Conservation (phyloP, 2,113 vertebrate genomes). For the Seriola dumerili region DNA sequence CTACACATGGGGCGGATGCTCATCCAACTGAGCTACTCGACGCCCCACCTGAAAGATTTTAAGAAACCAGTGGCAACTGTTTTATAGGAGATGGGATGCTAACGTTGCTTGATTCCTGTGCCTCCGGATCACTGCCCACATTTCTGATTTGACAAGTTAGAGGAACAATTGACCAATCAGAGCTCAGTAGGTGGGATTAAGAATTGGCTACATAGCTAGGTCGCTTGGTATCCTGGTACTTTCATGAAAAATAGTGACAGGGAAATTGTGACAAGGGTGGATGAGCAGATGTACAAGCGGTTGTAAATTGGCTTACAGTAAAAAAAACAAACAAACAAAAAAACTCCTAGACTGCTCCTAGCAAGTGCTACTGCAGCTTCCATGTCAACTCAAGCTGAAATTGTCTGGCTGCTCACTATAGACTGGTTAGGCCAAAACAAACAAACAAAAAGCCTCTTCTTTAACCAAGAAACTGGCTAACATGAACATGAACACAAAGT, state of each 20-base stretch:
- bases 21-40: too few species aligned
- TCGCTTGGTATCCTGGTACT: too few species aligned
- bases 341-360: background rate
- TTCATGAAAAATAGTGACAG: too few species aligned
- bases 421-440: background rate
- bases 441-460: background rate
- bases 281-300: background rate
- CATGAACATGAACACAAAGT: background rate
- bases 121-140: background rate
- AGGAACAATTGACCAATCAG: too few species aligned
- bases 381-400: background rate
- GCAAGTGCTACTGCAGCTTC: background rate
- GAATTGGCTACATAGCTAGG: background rate
- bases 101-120: background rate
- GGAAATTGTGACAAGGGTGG: too few species aligned
- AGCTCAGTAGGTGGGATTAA: background rate
- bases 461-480: too few species aligned
- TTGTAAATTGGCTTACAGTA: background rate
- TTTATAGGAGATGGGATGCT: background rate
- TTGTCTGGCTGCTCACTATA: background rate
- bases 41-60: too few species aligned
- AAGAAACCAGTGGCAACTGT: too few species aligned
- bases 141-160: background rate
- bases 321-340: too few species aligned
- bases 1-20: too few species aligned